phyloP scores from a whole-genome alignment of 1,140 invertebrate genomes.

The Solenopsis invicta region DNA sequence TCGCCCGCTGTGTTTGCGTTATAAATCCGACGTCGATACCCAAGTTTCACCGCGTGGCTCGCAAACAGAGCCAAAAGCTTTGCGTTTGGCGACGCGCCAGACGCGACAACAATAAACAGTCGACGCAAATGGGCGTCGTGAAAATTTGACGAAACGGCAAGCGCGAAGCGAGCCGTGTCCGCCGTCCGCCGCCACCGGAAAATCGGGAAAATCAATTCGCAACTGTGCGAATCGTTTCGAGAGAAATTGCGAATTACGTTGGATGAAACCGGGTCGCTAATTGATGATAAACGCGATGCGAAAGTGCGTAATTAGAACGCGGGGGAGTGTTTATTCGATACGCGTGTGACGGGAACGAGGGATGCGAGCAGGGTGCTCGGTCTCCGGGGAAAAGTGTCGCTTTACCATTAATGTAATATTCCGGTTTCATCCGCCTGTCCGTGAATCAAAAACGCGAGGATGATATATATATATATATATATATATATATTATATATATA shows the following conservation, averaged over 20 bases:
- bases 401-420: not conserved
- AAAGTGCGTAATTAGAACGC: slow-evolving; percentile 7
- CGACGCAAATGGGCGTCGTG: not conserved
- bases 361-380: no score
- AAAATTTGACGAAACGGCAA: slow-evolving; percentile 18
- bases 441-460: not conserved
- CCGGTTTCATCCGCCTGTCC: not conserved
- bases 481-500: no score
- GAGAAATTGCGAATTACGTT: not conserved
- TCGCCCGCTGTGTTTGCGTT: not conserved
- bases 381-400: not conserved
- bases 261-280: not conserved
- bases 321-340: not conserved
- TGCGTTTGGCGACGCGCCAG: slow-evolving; percentile 27
- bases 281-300: not conserved
- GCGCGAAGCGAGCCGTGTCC: no score
- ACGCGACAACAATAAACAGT: not conserved
- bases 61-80: not conserved
- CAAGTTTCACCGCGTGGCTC: not conserved
- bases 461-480: no score
- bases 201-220: not conserved
- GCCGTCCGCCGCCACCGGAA: no score
- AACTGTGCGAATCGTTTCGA: not conserved
- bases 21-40: not conserved
- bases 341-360: not conserved